Conservation (phyloP, 2,797 vertebrate species). For the Peromyscus aztecus region DNA sequence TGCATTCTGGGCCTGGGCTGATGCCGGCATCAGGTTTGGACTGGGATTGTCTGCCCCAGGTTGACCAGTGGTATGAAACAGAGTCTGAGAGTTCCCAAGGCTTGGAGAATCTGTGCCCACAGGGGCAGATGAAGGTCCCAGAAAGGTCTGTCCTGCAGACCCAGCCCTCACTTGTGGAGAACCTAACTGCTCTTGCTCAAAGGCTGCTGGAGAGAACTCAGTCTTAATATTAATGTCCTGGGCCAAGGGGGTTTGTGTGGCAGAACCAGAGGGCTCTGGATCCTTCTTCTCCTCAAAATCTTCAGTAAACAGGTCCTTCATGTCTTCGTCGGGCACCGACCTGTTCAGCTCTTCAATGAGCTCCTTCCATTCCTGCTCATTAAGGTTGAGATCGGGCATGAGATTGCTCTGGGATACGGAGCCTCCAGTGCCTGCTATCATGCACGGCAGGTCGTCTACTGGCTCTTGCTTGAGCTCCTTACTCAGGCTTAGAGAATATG, state of each 20-base stretch:
- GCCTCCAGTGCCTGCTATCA: slow-evolving; percentile 92
- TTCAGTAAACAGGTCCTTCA: slow-evolving; percentile 97
- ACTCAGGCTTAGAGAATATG: slow-evolving; percentile 90
- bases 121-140: slow-evolving; percentile 91
- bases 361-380: slow-evolving; percentile 99
- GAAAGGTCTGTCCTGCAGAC: slow-evolving; percentile 91
- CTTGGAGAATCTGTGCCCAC: slow-evolving; percentile 91
- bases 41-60: slow-evolving; percentile 87
- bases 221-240: slow-evolving; percentile 94
- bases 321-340: slow-evolving; percentile 96
- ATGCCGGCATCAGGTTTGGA: slow-evolving; percentile 87
- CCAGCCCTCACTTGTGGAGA: slow-evolving; percentile 93
- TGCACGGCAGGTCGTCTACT: slow-evolving; percentile 94
- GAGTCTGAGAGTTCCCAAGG: slow-evolving; percentile 88
- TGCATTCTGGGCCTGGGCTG: slow-evolving; percentile 88
- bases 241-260: slow-evolving; percentile 90
- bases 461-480: slow-evolving; percentile 99
- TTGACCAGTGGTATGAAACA: slow-evolving; percentile 89
- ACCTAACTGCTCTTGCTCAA: slow-evolving; percentile 93
- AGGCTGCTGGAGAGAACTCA: slow-evolving; percentile 95
- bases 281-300: slow-evolving; percentile 98
- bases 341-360: slow-evolving; percentile 98
- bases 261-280: slow-evolving; percentile 89
- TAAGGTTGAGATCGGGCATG: slow-evolving; percentile 97
- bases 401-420: slow-evolving; percentile 93